phyloP scores from a whole-genome alignment of 2,113 vertebrate genomes.

The Crotalus viridis region DNA sequence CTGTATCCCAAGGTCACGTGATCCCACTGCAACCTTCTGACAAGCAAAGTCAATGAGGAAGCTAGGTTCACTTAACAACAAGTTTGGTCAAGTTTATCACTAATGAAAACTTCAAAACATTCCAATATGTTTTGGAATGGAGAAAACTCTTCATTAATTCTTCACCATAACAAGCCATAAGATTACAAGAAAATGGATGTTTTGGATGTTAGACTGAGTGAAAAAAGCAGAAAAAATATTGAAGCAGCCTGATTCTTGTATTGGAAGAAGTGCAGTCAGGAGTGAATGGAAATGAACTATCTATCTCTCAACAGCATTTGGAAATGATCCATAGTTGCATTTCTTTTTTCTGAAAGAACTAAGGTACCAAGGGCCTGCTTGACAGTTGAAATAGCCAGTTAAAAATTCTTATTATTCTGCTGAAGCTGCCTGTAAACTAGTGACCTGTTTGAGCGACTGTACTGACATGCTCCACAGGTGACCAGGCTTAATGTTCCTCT shows the following conservation, averaged over 20 bases:
- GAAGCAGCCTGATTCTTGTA: neutral
- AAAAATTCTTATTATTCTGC: conserved; percentile 44
- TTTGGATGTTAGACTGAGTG: neutral
- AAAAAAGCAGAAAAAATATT: neutral
- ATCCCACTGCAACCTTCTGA: too few relatives aligned
- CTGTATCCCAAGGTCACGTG: too few relatives aligned
- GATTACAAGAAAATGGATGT: neutral
- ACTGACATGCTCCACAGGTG: conserved; percentile 73
- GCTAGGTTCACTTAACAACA: too few relatives aligned
- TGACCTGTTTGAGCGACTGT: conserved; percentile 65
- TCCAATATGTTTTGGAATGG: neutral
- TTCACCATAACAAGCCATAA: neutral
- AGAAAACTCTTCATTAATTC: neutral
- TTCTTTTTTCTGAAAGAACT: conserved; percentile 33
- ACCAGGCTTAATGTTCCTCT: conserved; percentile 64
- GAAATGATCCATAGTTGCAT: neutral
- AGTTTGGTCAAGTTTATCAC: neutral
- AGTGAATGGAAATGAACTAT: neutral
- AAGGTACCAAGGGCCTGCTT: conserved; percentile 30
- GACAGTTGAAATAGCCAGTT: conserved; percentile 33
- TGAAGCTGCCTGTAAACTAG: conserved; percentile 51
- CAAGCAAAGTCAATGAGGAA: too few relatives aligned
- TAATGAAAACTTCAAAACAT: neutral
- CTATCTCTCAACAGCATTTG: neutral
- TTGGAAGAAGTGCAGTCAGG: neutral